Percentiles rank a stretch among this genome's conserved stretches.
phyloP scores from a whole-genome alignment of 2,113 vertebrate genomes.

The Hassar affinis region DNA sequence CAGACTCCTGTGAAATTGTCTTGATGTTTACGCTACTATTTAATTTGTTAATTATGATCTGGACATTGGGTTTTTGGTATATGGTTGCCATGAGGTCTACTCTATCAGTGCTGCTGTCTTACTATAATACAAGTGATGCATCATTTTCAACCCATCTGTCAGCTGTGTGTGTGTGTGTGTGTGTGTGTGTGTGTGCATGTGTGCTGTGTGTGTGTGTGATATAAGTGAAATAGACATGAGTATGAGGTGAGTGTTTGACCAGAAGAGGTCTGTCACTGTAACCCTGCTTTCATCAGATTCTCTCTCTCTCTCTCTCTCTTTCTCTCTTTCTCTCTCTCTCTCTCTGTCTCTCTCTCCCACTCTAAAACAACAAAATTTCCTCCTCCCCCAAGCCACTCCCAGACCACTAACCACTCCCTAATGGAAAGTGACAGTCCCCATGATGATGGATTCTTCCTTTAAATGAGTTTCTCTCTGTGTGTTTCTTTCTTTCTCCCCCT shows the following conservation, averaged over 20 bases:
- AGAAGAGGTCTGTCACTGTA: conserved; percentile 72
- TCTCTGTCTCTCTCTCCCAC: background rate
- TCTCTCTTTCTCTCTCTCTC: conserved; percentile 21
- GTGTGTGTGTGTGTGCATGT: conserved; percentile 32
- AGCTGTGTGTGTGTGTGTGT: conserved; percentile 39
- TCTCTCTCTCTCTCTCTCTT: conserved; percentile 24
- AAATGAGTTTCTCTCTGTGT: conserved; percentile 50
- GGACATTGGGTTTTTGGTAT: background rate
- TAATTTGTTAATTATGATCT: background rate
- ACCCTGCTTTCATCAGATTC: conserved; percentile 68
- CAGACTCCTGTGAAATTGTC: background rate
- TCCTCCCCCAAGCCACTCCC: conserved; percentile 10
- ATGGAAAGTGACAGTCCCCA: conserved; percentile 75
- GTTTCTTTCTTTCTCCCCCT: conserved; percentile 56
- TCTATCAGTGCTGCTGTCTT: conserved; percentile 15
- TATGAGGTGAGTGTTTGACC: conserved; percentile 75
- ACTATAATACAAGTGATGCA: conserved; percentile 44
- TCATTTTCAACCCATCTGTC: conserved; percentile 46
- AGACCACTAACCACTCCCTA: conserved; percentile 59
- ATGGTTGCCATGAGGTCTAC: background rate
- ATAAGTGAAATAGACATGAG: conserved; percentile 53
- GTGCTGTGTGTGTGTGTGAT: conserved; percentile 21
- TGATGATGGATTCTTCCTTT: conserved; percentile 63
- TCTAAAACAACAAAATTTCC: conserved; percentile 3
- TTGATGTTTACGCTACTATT: background rate